A percentile compares a stretch with the other conserved stretches of the same genome.
These are phyloP conservation scores for Petromus typicus DNA, from an alignment of 2,113 vertebrate genomes.

Conservation along the genomic window DNA sequence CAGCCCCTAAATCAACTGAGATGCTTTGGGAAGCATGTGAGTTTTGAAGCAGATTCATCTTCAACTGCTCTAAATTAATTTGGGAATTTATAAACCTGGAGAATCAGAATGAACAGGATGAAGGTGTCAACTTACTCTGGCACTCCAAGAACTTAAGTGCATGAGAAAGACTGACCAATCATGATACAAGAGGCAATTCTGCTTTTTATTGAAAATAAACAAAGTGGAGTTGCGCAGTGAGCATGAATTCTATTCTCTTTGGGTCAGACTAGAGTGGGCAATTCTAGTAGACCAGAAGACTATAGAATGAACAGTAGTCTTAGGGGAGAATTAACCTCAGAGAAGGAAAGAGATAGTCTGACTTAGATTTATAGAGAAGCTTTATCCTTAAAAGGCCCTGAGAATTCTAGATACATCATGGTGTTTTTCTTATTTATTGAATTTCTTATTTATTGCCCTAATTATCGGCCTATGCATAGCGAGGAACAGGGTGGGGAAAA, in stretches of 20 bases:
- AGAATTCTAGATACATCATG: neutral
- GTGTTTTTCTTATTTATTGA: neutral
- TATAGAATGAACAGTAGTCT: neutral
- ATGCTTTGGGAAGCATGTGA: neutral
- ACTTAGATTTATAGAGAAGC: neutral
- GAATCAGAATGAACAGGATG: neutral
- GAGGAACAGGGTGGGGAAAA: neutral
- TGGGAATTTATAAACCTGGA: slow-evolving; percentile 31
- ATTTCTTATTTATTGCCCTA: too few species aligned
- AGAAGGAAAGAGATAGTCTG: neutral
- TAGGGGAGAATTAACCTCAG: neutral
- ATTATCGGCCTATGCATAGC: neutral
- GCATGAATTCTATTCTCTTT: neutral
- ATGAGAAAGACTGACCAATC: neutral
- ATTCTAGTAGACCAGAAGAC: neutral
- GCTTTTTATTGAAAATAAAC: neutral
- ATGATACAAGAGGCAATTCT: neutral
- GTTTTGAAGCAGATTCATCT: slow-evolving; percentile 46
- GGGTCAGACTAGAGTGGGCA: neutral
- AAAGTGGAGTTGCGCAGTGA: neutral
- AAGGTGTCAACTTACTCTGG: neutral
- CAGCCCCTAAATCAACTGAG: neutral
- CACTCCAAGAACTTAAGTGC: slow-evolving; percentile 21
- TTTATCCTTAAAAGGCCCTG: neutral
- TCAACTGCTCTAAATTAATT: slow-evolving; percentile 58